Evolutionary conservation across 1,140 invertebrate species (phyloP).

Genomic region (Amyelois transitella): DNA sequence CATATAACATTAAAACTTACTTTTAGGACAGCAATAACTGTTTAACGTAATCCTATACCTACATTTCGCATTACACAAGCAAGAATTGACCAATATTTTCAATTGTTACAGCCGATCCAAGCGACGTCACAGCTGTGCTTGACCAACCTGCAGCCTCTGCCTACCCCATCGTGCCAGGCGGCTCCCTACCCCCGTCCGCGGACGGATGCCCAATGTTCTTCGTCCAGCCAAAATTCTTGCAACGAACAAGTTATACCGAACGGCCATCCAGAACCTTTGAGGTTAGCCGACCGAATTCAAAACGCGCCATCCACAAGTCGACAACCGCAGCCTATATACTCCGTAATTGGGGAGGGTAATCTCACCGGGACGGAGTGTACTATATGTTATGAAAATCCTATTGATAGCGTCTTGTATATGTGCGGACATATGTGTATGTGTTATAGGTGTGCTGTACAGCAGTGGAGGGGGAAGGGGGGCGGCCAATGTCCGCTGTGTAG

Average conservation of each 20-base stretch:
- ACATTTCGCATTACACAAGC: no score
- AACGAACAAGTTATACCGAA: slow-evolving; percentile 56
- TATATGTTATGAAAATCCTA: slow-evolving; percentile 94
- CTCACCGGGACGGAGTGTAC: slow-evolving; percentile 85
- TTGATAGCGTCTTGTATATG: slow-evolving; percentile 95
- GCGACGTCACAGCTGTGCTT: slow-evolving; percentile 31
- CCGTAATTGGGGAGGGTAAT: slow-evolving; percentile 53
- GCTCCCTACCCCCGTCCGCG: slow-evolving; percentile 25
- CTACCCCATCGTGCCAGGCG: slow-evolving; percentile 9
- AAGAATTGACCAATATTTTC: neutral
- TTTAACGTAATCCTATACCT: no score
- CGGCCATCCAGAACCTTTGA: slow-evolving; percentile 32
- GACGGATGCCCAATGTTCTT: slow-evolving; percentile 34
- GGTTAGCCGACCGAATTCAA: slow-evolving; percentile 41
- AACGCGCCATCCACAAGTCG: slow-evolving; percentile 46
- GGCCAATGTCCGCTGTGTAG: slow-evolving; percentile 96
- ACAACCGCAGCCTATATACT: slow-evolving; percentile 39
- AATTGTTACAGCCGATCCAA: slow-evolving; percentile 35
- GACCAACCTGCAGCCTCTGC: slow-evolving; percentile 18
- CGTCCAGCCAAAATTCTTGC: slow-evolving; percentile 48
- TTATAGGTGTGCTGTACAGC: slow-evolving; percentile 94
- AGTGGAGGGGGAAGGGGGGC: slow-evolving; percentile 91
- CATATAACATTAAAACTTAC: no score
- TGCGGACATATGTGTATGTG: slow-evolving; percentile 99
- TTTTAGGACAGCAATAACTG: no score